phyloP scores from a whole-genome alignment of 2,888 invertebrate species.

The Dasypolia templi region DNA sequence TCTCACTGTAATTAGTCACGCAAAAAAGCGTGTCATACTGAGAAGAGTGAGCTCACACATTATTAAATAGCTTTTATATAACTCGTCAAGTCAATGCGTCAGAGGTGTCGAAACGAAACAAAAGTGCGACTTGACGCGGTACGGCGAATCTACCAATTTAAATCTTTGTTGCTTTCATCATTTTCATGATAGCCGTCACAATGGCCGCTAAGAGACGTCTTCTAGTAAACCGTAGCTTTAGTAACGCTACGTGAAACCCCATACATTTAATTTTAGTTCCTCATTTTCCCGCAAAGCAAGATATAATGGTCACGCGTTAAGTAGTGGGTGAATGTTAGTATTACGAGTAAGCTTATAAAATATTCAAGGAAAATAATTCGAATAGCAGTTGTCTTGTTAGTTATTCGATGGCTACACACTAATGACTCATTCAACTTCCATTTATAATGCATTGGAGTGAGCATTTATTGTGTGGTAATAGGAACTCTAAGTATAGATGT shows the following conservation, averaged over 20 bases:
- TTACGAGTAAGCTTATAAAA: slow-evolving; percentile 38
- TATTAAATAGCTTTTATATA: too few species aligned
- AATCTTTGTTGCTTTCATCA: too few species aligned
- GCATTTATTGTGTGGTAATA: slow-evolving; percentile 8
- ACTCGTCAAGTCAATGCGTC: too few species aligned
- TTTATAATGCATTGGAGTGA: slow-evolving; percentile 30
- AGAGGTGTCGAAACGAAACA: too few species aligned
- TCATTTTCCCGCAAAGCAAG: slow-evolving; percentile 7
- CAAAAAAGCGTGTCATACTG: too few species aligned
- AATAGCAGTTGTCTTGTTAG: slow-evolving; percentile 46
- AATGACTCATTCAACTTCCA: slow-evolving; percentile 54
- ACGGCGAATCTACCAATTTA: too few species aligned
- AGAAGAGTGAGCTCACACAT: too few species aligned
- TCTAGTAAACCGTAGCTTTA: too few species aligned
- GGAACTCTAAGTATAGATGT: not conserved
- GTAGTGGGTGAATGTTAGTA: slow-evolving; percentile 11
- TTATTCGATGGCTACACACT: slow-evolving; percentile 36
- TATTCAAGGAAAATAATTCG: slow-evolving; percentile 58
- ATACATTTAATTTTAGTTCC: slow-evolving; percentile 6
- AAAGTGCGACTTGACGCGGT: too few species aligned
- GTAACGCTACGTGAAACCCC: not conserved
- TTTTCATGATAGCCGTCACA: too few species aligned
- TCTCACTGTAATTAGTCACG: too few species aligned
- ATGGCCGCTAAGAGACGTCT: too few species aligned
- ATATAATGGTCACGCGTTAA: not conserved